These are phyloP conservation scores for Cyanocitta stelleri DNA, from an alignment of 2,113 vertebrate genomes.

Conservation along the genomic window DNA sequence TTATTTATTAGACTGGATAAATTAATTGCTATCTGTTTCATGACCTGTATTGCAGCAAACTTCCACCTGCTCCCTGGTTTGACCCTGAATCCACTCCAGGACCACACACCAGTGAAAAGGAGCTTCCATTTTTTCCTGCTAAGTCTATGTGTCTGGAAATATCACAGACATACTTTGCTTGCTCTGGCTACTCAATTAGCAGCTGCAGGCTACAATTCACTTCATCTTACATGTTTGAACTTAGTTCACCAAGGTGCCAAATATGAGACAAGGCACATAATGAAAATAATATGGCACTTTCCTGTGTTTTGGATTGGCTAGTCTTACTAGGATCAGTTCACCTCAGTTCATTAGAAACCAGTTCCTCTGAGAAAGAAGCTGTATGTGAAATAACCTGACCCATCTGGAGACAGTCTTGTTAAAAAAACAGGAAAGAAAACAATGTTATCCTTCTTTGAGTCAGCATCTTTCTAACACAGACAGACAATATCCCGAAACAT, in stretches of 20 bases:
- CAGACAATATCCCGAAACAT: neutral
- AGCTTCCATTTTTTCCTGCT: neutral
- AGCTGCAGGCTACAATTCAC: neutral
- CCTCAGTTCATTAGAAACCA: neutral
- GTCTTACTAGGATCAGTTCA: neutral
- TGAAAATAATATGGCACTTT: neutral
- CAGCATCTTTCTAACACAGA: neutral
- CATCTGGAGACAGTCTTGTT: neutral
- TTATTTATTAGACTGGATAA: neutral
- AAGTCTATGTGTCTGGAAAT: neutral
- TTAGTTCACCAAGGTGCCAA: neutral
- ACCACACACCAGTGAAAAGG: neutral
- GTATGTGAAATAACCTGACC: neutral
- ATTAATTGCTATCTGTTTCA: neutral
- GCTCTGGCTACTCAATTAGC: neutral
- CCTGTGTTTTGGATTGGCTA: neutral
- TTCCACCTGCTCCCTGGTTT: neutral
- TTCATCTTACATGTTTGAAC: neutral
- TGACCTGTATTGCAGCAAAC: neutral
- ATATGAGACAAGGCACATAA: neutral
- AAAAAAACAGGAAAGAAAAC: neutral
- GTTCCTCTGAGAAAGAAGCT: neutral
- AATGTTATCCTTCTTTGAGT: neutral
- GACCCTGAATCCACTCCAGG: neutral
- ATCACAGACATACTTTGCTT: neutral